Evolutionary conservation across 92 coral and sea anemone species (phyloP).

Genomic region (Bergia puertoricense): DNA sequence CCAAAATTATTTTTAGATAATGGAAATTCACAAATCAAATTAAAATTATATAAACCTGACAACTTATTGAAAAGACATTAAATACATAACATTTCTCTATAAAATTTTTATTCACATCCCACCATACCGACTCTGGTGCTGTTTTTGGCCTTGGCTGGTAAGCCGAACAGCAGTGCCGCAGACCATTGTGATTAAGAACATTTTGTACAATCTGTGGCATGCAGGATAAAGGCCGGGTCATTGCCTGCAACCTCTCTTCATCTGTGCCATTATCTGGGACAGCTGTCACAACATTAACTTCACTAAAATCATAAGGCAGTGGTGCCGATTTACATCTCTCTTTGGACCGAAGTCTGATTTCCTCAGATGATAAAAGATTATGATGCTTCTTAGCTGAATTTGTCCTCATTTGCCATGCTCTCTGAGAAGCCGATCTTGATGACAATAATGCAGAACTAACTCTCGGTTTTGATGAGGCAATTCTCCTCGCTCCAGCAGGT

Average conservation of each 20-base stretch:
- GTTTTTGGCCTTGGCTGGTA: constrained; percentile 68
- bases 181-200: constrained; percentile 82
- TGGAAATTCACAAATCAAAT: no score
- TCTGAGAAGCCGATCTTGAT: constrained; percentile 65
- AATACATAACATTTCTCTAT: no score
- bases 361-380: constrained; percentile 74
- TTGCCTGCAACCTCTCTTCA: constrained; percentile 64
- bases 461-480: constrained; percentile 55
- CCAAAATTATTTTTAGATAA: no score
- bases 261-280: constrained; percentile 78
- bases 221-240: constrained; percentile 84
- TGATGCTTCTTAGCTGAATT: constrained; percentile 68
- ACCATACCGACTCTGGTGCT: constrained; percentile 74
- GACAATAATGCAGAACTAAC: constrained; percentile 45
- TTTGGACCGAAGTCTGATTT: constrained; percentile 60
- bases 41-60: no score
- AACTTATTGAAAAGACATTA: not conserved
- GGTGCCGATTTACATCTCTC: constrained; percentile 91
- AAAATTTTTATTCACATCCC: not conserved
- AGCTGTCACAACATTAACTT: constrained; percentile 59
- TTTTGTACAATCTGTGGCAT: constrained; percentile 86
- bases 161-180: constrained; percentile 89
- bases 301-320: constrained; percentile 78
- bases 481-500: constrained; percentile 54
- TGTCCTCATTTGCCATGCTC: constrained; percentile 86